Evolutionary conservation across 1,140 invertebrate genomes (phyloP), one percentile per base, ranked within the genome.

Genomic region (Drosophila bipectinata): DNA sequence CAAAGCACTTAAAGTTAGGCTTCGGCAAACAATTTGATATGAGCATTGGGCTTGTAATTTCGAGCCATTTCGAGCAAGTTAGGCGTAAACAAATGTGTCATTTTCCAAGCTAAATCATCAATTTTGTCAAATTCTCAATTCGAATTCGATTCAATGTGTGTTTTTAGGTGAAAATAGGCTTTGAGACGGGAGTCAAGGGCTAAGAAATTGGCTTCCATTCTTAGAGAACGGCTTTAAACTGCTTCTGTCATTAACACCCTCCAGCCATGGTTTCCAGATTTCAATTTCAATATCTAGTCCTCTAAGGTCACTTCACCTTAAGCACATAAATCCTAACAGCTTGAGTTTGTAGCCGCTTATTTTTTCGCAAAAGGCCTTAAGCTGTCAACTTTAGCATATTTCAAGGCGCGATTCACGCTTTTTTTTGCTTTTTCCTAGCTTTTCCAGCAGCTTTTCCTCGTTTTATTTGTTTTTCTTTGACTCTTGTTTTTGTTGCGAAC

Each of bases 291-390:
- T 71, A 54, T 61, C 62, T 69, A 56, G 41, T 41, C 37, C 37
- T 24, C 59, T 32, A n/a, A 49, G 60, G 74, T 82, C 54, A 63
- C 51, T 81, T 52, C 60, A 62, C 64, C 67, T 52, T 34, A 56
- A 60, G 57, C 39, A 60, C 57, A 82, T 83, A 82, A 79, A 66
- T 82, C 79, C 63, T 37, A 69, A 67, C 67, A 71, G 53, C 67
- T 74, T 37, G 37, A 71, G 48, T 49, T 69, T 56, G 30, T 59
- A 47, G 44, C 18, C 44, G 44, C 7, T 47, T 47, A 9, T 51
- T 55, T 56, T 39, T 37, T 32, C 34, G 49, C 45, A 18, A 51
- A 52, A 24, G 26, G 57, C 59, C 78, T 77, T 63, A 77, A 63
- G 61, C 57, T 64, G 59, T 78, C 71, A 58, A 60, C 58, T 69